Evolutionary conservation across 1,140 invertebrate genomes (phyloP), one percentile per base, ranked within the genome.

Genomic region (Leptinotarsa lineolata): DNA sequence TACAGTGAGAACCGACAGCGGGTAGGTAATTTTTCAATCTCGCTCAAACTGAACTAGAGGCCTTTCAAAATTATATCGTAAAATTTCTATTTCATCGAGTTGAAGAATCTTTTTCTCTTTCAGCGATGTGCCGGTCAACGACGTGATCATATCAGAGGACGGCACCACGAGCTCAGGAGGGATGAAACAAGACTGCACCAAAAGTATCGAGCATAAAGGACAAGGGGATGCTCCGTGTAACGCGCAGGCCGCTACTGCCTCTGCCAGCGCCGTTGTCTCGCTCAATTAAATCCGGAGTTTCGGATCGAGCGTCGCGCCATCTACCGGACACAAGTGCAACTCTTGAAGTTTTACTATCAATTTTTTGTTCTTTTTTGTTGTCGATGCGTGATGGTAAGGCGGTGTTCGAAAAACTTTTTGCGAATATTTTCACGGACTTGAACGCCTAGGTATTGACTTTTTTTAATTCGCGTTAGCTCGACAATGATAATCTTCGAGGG

Each of bases 201-300:
- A 80, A 54, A 72, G 64, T 24, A 60, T 76, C 8, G 81, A 83
- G 68, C 82, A 84, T 72, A 77, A 82, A 20, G 83, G 83, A 48
- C 83, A 84, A 76, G 82, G 82, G 20, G 83, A 84, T 68, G 83
- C 77, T 24, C 82, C 81, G 22, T 63, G 58, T 44, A 61, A 20
- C 20, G 69, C 21, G 4, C 22, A 61, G 22, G 58, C 69, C 39
- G 39, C 58, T 24, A 6, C 66, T 39, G 30, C 30, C 2, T 8
- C 30, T 39, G 1, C 30, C 8, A 11, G 30, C 8, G 30, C 11
- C 8, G 45, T 18, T 45, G 18, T 11, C 21, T 24, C 20, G n/a
- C 46, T 39, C 13, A 48, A 68, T n/a, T 45, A 39, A 6, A 63
- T 63, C 11, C 21, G 18, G 45, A 13, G 30, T 16, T 39, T 39